These are phyloP conservation scores for Perdita meconis DNA, from an alignment of 2,888 invertebrate species.

Conservation along the genomic window DNA sequence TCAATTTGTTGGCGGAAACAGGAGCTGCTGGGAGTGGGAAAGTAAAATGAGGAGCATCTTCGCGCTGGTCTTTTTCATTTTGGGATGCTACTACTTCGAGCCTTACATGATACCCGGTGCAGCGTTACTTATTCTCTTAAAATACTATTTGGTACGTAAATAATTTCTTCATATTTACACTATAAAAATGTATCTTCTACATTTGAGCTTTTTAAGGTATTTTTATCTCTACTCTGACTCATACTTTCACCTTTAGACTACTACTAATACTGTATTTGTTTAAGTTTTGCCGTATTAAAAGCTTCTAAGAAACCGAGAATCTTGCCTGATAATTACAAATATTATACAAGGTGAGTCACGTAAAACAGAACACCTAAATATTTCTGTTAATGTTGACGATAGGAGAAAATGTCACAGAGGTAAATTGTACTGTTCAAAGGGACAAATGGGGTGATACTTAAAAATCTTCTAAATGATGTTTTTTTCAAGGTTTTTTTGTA, in stretches of 20 bases:
- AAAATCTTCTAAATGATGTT: too few relatives aligned
- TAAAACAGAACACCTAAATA: too few relatives aligned
- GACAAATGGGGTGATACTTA: too few relatives aligned
- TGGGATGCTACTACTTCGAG: conserved; percentile 96
- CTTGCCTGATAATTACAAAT: not conserved
- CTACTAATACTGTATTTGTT: not conserved
- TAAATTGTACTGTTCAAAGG: too few relatives aligned
- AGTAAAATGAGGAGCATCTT: conserved; percentile 93
- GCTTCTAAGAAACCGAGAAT: not conserved
- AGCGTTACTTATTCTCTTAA: conserved; percentile 91
- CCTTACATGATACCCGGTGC: conserved; percentile 96
- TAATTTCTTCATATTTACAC: not conserved
- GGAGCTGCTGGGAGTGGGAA: conserved; percentile 99
- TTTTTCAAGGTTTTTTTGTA: too few relatives aligned
- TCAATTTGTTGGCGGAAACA: conserved; percentile 76
- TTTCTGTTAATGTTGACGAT: too few relatives aligned
- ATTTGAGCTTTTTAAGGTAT: not conserved
- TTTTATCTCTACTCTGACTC: not conserved
- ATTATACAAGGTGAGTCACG: too few relatives aligned
- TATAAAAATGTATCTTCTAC: not conserved
- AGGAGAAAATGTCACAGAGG: too few relatives aligned
- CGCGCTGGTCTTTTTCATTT: conserved; percentile 93
- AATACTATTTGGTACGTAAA: conserved; percentile 88
- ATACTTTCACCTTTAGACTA: not conserved
- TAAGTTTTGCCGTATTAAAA: not conserved